Percentiles rank a stretch among this genome's conserved stretches.
Evolutionary conservation across 1,140 invertebrate genomes (phyloP).

Genomic region (Euwallacea fornicatus): DNA sequence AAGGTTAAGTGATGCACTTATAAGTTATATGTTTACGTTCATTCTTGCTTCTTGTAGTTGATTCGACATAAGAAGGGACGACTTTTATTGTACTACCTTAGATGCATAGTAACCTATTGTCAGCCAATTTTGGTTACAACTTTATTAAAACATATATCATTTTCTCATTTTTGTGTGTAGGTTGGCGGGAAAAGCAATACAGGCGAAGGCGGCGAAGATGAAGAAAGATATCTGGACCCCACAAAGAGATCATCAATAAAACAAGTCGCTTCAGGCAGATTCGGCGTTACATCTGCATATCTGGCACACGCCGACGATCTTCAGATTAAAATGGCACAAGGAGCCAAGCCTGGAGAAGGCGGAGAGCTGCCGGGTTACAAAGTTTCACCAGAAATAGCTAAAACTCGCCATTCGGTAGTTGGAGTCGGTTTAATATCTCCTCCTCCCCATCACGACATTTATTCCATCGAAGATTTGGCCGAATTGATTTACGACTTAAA

Average conservation of each 20-base stretch:
- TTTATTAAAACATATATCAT: not conserved
- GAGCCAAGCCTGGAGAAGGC: conserved; percentile 94
- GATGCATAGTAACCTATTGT: no score
- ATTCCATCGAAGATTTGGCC: conserved; percentile 98
- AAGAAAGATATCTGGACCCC: conserved; percentile 75
- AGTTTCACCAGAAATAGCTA: conserved; percentile 93
- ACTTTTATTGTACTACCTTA: no score
- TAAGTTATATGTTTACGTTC: no score
- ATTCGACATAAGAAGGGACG: no score
- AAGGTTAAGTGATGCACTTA: no score
- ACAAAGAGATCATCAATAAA: conserved; percentile 81
- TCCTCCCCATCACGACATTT: conserved; percentile 99
- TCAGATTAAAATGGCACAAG: conserved; percentile 99
- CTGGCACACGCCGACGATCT: conserved; percentile 94
- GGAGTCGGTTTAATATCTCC: conserved; percentile 98
- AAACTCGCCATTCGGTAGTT: conserved; percentile 91
- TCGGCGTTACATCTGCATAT: conserved; percentile 97
- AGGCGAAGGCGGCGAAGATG: conserved; percentile 92
- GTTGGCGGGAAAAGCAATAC: conserved; percentile 83
- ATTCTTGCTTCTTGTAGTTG: no score
- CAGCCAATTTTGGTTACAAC: no score
- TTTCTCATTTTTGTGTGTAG: conserved; percentile 5
- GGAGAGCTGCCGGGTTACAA: conserved; percentile 83
- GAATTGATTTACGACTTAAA: conserved; percentile 99
- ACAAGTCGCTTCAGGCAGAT: conserved; percentile 95